phyloP scores from a whole-genome alignment of 2,888 invertebrate species.

The Xanthostigma xanthostigma region DNA sequence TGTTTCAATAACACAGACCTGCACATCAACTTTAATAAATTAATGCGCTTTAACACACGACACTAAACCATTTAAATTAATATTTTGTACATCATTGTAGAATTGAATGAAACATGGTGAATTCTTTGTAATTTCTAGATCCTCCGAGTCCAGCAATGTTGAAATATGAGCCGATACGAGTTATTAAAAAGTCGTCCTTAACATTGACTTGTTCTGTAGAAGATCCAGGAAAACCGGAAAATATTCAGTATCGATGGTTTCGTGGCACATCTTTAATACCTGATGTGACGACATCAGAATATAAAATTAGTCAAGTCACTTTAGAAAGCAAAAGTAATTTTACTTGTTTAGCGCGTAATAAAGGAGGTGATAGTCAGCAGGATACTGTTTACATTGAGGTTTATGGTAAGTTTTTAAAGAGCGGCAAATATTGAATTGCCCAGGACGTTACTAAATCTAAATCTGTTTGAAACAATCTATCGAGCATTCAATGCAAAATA shows the following conservation, averaged over 20 bases:
- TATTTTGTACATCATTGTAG: too few species aligned
- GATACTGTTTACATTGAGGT: slow-evolving; percentile 56
- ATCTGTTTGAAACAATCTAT: neutral
- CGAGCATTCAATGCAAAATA: neutral
- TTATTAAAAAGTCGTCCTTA: slow-evolving; percentile 69
- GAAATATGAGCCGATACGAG: slow-evolving; percentile 54
- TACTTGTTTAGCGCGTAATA: slow-evolving; percentile 74
- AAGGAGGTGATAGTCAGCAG: slow-evolving; percentile 62
- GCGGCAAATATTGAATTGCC: neutral
- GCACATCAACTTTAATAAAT: too few species aligned
- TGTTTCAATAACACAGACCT: too few species aligned
- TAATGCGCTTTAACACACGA: too few species aligned
- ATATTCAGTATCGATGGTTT: slow-evolving; percentile 62
- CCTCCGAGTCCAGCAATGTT: slow-evolving; percentile 73
- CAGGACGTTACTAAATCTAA: neutral
- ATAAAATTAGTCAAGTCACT: slow-evolving; percentile 70
- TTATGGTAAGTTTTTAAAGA: slow-evolving; percentile 34
- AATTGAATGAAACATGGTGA: too few species aligned
- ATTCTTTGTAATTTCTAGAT: slow-evolving; percentile 35
- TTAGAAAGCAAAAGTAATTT: slow-evolving; percentile 79
- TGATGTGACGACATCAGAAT: slow-evolving; percentile 60
- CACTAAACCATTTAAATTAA: too few species aligned
- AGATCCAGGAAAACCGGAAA: slow-evolving; percentile 69
- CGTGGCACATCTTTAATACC: slow-evolving; percentile 59
- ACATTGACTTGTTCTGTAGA: slow-evolving; percentile 73